Evolutionary conservation across 2,113 vertebrate species (phyloP), one percentile per base, ranked within the genome.

Genomic region (Podocnemis expansa): DNA sequence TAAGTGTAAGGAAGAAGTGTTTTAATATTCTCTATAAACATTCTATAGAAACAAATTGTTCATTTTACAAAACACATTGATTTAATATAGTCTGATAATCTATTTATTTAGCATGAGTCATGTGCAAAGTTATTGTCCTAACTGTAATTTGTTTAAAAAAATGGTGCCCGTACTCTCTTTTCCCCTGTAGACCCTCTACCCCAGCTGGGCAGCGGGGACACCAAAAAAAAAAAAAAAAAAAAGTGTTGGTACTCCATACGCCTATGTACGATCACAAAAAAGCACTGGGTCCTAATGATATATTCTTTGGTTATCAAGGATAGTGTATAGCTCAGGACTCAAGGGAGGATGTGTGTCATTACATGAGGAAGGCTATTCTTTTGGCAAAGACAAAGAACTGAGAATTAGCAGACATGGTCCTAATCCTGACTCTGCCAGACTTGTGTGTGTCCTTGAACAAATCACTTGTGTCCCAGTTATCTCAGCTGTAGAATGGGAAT

Each of bases 401-500:
- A 29, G 34, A 41, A 24, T 56, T 11, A 52, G n/a, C 56, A 75
- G 22, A 60, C 8, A 16, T 45, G 10, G 13, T 43, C 75, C 45
- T 80, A 80, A 55, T 54, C 83, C 90, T 86, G 90, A 22, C 31
- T 54, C 89, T 55, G 41, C 49, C 47, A 29, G 25, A 85, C 81
- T 93, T 89, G 29, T 80, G 90, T 49, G 91, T n/a, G 67, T 75
- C 85, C 38, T 89, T 88, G 45, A 89, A 85, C 73, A 86, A 96
- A 90, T 87, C 85, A 92, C 55, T n/a, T 51, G 45, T 22, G 75
- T 55, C 29, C 90, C 56, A 10, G 56, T 92, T 91, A 76, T 58
- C 80, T 91, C 78, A 81, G 10, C 22, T 81, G 82, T 85, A 96
- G 91, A 54, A 56, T 52, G 70, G 24, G 27, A 24, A 31, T 22